These are phyloP conservation scores for Catostomus latipinnis DNA, from an alignment of 2,797 vertebrate species.

Conservation along the genomic window DNA sequence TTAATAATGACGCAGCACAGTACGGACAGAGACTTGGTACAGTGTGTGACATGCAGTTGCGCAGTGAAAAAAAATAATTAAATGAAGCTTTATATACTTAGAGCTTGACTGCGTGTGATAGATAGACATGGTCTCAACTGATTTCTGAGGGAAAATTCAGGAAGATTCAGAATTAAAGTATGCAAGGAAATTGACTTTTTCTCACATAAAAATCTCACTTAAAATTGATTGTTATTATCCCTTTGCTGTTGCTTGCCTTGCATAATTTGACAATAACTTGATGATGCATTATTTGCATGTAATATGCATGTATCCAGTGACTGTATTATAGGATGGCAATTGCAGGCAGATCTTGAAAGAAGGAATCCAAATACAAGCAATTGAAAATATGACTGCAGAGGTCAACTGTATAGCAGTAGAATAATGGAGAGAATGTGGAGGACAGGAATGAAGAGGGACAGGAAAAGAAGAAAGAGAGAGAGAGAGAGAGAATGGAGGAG, in stretches of 20 bases:
- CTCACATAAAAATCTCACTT: neutral
- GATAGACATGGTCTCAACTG: neutral
- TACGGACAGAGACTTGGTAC: conserved; percentile 41
- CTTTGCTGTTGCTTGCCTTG: too few relatives aligned
- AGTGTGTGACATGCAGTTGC: conserved; percentile 29
- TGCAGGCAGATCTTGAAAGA: neutral
- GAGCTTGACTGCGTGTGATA: conserved; percentile 43
- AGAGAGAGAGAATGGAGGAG: conserved; percentile 24
- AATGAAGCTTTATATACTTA: conserved; percentile 24
- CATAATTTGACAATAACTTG: conserved; percentile 8
- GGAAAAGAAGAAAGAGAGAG: conserved; percentile 12
- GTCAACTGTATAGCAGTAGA: conserved; percentile 29
- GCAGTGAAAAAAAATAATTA: conserved; percentile 20
- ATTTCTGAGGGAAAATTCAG: conserved; percentile 10
- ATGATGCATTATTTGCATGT: conserved; percentile 1
- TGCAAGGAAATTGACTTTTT: conserved; percentile 4
- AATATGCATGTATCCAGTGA: neutral
- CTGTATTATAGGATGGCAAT: neutral
- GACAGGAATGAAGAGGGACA: neutral
- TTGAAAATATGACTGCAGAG: conserved; percentile 44
- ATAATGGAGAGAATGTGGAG: conserved; percentile 25
- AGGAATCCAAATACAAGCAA: conserved; percentile 1
- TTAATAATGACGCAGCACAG: conserved; percentile 80
- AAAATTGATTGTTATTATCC: neutral
- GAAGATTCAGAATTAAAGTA: conserved; percentile 14